phyloP scores from a whole-genome alignment of 2,888 invertebrate species.

The Endotricha flammealis region DNA sequence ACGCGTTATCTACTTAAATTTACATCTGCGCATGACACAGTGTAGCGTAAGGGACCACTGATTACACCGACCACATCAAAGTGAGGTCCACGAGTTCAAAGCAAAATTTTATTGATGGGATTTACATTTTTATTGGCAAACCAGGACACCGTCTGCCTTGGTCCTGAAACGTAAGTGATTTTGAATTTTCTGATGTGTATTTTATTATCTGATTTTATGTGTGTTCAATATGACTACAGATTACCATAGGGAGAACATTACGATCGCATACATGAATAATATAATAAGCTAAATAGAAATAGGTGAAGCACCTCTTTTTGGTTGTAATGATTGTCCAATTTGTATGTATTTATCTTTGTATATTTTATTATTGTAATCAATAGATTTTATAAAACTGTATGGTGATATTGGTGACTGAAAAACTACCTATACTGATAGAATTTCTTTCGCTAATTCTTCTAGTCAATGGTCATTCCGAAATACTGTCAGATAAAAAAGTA shows the following conservation, averaged over 20 bases:
- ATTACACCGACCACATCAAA: slow-evolving; percentile 68
- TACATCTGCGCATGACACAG: no score
- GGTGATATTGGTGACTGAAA: no score
- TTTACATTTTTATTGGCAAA: slow-evolving; percentile 77
- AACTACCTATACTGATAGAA: no score
- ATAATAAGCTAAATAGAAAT: not conserved
- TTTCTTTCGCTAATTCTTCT: no score
- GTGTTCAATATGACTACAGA: slow-evolving; percentile 64
- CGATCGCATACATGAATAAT: slow-evolving; percentile 37
- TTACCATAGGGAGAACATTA: slow-evolving; percentile 65
- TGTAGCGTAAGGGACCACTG: slow-evolving; percentile 50
- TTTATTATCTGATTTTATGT: slow-evolving; percentile 76
- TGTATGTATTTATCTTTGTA: no score
- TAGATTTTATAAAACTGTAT: no score
- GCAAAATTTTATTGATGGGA: slow-evolving; percentile 72
- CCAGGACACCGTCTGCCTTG: slow-evolving; percentile 68
- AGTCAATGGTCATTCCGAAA: no score
- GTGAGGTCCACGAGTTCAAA: slow-evolving; percentile 58
- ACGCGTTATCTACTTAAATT: no score
- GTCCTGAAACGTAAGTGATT: slow-evolving; percentile 76
- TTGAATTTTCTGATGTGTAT: slow-evolving; percentile 77
- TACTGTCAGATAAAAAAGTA: no score
- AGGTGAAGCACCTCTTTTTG: not conserved
- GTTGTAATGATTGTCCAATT: no score
- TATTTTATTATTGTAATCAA: no score